Conservation (phyloP, 64 coral and sea anemone species). For the Montipora efflorescens region DNA sequence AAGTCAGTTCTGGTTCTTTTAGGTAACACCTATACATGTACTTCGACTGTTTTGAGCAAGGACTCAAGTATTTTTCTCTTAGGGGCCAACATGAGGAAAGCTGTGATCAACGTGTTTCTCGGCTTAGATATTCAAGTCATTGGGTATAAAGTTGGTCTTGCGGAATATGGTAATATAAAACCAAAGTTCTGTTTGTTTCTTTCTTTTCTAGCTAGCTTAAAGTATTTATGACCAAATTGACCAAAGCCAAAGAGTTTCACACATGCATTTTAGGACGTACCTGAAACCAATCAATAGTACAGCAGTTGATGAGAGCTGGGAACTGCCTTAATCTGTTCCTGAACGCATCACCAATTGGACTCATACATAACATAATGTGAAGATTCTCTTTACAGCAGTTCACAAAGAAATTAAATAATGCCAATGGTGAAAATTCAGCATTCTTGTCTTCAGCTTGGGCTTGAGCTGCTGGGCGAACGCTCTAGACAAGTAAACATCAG, state of each 20-base stretch:
- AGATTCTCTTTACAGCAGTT: constrained; percentile 97
- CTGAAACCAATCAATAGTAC: constrained; percentile 99
- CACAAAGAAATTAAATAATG: constrained; percentile 99
- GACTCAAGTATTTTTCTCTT: no score
- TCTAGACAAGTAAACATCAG: constrained; percentile 30
- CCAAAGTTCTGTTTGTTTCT: no score
- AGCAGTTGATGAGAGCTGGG: constrained; percentile 98
- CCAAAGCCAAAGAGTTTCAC: no score
- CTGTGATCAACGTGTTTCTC: not conserved
- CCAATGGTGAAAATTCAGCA: constrained; percentile 92
- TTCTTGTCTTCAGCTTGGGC: constrained; percentile 99
- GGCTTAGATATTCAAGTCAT: not conserved
- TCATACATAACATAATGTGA: constrained; percentile 99
- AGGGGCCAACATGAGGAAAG: not conserved
- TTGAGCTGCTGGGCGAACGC: constrained; percentile 88
- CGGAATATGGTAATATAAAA: no score
- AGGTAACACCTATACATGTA: no score
- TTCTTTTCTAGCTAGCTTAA: no score
- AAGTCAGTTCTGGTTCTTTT: no score
- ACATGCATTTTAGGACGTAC: not conserved
- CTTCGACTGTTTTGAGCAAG: no score
- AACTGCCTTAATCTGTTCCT: constrained; percentile 96
- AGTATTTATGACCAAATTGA: no score
- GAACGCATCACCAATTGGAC: constrained; percentile 98
- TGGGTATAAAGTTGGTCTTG: not conserved